These are phyloP conservation scores for Tichodroma muraria DNA, from an alignment of 2,113 vertebrate genomes.

Conservation along the genomic window DNA sequence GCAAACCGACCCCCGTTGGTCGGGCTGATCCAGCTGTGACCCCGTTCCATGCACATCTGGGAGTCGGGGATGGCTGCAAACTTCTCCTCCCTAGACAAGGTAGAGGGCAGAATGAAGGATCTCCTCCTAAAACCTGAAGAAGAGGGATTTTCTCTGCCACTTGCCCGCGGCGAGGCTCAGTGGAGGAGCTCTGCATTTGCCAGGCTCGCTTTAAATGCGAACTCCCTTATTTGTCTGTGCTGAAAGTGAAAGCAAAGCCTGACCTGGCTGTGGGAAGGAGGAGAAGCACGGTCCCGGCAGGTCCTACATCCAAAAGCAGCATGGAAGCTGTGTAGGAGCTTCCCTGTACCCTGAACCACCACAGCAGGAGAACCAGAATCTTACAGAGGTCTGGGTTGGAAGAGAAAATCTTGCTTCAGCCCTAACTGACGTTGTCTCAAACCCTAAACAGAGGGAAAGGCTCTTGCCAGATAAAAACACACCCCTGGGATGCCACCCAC, in stretches of 20 bases:
- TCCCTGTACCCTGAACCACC: neutral
- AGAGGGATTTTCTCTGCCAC: neutral
- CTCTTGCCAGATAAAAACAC: neutral
- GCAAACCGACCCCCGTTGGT: neutral
- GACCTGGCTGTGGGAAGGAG: neutral
- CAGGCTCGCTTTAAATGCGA: neutral
- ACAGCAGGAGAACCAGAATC: neutral
- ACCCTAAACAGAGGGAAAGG: neutral
- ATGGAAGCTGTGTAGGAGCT: rapidly evolving
- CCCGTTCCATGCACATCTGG: neutral
- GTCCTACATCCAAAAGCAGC: neutral
- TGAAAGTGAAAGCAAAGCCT: neutral
- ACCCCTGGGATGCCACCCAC: constrained; percentile 27
- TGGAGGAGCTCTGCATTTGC: neutral
- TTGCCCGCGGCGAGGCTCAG: neutral
- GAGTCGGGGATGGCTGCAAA: neutral
- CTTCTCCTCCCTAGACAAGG: neutral
- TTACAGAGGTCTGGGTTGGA: neutral
- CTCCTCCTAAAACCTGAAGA: neutral
- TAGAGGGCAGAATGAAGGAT: neutral
- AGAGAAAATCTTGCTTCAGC: neutral
- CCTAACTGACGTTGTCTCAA: neutral
- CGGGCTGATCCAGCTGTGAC: neutral
- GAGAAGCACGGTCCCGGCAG: neutral
- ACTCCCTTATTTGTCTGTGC: neutral